Base-by-base conservation (phyloP, 2,888 invertebrate genomes). In the Dryobotodes eremita region DNA sequence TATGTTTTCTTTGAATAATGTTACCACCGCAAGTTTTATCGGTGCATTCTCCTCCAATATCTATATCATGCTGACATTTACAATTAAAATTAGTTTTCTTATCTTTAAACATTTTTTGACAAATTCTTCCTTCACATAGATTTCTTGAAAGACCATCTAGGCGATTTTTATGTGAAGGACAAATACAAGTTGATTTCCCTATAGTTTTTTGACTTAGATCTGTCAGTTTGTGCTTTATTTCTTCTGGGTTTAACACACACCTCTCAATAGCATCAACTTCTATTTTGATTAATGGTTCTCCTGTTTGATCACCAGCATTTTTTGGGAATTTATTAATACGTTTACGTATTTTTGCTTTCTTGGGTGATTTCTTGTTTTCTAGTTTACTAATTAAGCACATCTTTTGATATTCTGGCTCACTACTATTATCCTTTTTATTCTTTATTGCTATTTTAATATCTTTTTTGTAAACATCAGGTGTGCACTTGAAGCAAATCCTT, bases 241-340 rank as follows among this genome's bases (percentile, higher is more conserved):
- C 91, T 26, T 75, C 80, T 7, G 89, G 70, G 77, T 93, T 93
- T 53, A 92, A 75, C 10, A 77, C 71, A 73, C 26, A 88, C 85
- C 89, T 90, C 73, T 90, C 81, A 6, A 75, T 57, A 42, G 90
- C 71, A 85, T 92, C 85, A 23, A 93, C 89, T 83, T 90, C 89
- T 50, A 94, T 89, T 86, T 91, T 90, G 75, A 93, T 88, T 66
- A 90, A 71, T 62, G 86, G 86, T 62, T 86, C 81, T 66, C 57
- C 79, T 55, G 80, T 82, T 64, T 84, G 64, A 74, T 83, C 80
- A 53, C 73, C n/a, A 50, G 73, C 64, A 77, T 78, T 42, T 77
- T 75, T 72, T 65, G 71, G 48, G 36, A 55, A 48, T 57, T 59
- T 26, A 59, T 70, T 48, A 55, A 36, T 42, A 72, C 20, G 10